Base-by-base conservation (phyloP, 2,797 vertebrate species). In the Sebastes steindachneri region DNA sequence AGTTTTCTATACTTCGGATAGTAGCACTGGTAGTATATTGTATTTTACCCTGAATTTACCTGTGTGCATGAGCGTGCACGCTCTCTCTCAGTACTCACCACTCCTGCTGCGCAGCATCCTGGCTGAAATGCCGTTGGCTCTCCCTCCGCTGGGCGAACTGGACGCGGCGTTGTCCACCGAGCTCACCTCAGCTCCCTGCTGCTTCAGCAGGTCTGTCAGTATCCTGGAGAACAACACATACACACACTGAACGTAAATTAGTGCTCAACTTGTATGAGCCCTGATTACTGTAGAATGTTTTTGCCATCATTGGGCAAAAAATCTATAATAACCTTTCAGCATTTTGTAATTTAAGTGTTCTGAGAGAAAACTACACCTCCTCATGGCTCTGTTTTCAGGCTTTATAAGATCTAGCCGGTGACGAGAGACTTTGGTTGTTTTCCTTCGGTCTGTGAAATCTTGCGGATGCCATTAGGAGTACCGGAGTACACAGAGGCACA, bases 121-220 rank as follows among this genome's bases (percentile, higher is more conserved):
- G 73, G 93, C 83, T 12, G 96, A 93, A 63, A 96, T 82, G 41
- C 97, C 95, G 7, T 99, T 96, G 83, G 91, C 96, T 0, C 94
- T 86, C 64, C 96, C 93, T 79, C 89, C 85, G 4, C 57, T 68
- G 55, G 92, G 89, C 0, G 96, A 96, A 88, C 63, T 84, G 78
- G 82, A 92, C 8, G 93, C 29, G 58, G 79, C 92, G 86, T 76
- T 92, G 28, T 96, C 95, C 45, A 94, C 91, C 0, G 92, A 82
- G 62, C 93, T 92, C 73, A 80, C 79, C 55, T 96, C 95, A 9
- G 89, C 94, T 41, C 95, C 96, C 0, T 98, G 97, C 93, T 98
- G 97, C 93, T 99, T 99, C 93, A 99, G 94, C 73, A 99, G 95
- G 76, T 98, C 98, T 0, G 98, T 97, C 86, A 99, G 95, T 0